A percentile compares a stretch with the other conserved stretches of the same genome.
phyloP scores from a whole-genome alignment of 2,888 invertebrate genomes.

The Tenthredo mesomela region DNA sequence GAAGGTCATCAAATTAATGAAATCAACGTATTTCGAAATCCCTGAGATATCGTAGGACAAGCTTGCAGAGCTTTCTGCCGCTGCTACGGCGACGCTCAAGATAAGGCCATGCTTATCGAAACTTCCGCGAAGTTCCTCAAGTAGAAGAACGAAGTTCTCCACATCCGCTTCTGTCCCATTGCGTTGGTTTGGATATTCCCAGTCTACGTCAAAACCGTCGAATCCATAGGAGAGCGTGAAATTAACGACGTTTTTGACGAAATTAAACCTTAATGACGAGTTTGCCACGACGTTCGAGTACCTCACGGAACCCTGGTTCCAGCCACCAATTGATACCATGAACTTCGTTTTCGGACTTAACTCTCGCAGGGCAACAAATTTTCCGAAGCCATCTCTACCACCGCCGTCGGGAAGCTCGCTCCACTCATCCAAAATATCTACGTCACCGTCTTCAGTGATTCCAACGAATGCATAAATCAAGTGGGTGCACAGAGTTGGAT shows the following conservation, averaged over 20 bases:
- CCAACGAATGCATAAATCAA: background rate
- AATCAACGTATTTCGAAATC: conserved; percentile 82
- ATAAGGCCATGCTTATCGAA: conserved; percentile 80
- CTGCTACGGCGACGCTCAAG: conserved; percentile 82
- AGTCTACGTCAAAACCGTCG: conserved; percentile 83
- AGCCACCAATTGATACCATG: conserved; percentile 85
- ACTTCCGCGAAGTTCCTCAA: conserved; percentile 80
- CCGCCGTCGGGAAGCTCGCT: conserved; percentile 82
- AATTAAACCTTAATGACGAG: conserved; percentile 77
- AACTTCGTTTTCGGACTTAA: conserved; percentile 80
- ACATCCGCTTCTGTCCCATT: conserved; percentile 2
- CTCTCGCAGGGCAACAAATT: conserved; percentile 81
- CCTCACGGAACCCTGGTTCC: conserved; percentile 83
- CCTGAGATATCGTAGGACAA: conserved; percentile 82
- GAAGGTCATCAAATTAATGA: conserved; percentile 86
- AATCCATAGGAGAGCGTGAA: conserved; percentile 82
- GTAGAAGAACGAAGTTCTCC: conserved; percentile 72
- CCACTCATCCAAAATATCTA: conserved; percentile 82
- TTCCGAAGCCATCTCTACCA: conserved; percentile 79
- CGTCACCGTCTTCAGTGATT: conserved; percentile 74
- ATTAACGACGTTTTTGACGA: conserved; percentile 80
- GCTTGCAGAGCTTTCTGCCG: conserved; percentile 78
- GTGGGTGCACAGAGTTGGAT: conserved; percentile 14
- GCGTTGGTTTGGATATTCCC: conserved; percentile 2
- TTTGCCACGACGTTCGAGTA: conserved; percentile 81